A percentile compares a stretch with the other conserved stretches of the same genome.
Evolutionary conservation across 2,113 vertebrate species (phyloP).

Genomic region (Trematomus loennbergii): DNA sequence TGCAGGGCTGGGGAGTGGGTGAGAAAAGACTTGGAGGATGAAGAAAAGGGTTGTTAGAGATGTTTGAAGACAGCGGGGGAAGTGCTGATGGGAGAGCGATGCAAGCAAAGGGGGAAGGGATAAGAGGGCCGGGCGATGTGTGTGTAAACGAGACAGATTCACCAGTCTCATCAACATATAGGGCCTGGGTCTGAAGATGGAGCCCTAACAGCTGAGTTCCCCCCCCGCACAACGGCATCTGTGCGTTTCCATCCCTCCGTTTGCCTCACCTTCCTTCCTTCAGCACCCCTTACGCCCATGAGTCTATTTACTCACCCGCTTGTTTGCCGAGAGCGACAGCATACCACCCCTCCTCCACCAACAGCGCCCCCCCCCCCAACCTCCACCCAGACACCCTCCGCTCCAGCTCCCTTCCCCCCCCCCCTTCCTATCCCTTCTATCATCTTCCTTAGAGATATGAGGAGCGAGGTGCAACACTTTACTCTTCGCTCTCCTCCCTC

Average conservation of each 20-base stretch:
- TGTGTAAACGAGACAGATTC: slow-evolving; percentile 66
- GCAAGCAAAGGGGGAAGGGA: slow-evolving; percentile 32
- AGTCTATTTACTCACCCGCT: slow-evolving; percentile 84
- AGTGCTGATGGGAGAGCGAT: slow-evolving; percentile 60
- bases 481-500: slow-evolving; percentile 82
- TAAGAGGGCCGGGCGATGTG: slow-evolving; percentile 33
- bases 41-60: slow-evolving; percentile 75
- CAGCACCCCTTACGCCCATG: slow-evolving; percentile 75
- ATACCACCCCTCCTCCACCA: slow-evolving; percentile 57
- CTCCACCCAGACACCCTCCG: slow-evolving; percentile 62
- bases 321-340: slow-evolving; percentile 83
- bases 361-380: slow-evolving; percentile 21
- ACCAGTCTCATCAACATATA: slow-evolving; percentile 71
- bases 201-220: slow-evolving; percentile 81
- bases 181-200: slow-evolving; percentile 72
- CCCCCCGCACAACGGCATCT: slow-evolving; percentile 64
- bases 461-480: slow-evolving; percentile 81
- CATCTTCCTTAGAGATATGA: slow-evolving; percentile 85
- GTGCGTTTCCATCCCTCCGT: slow-evolving; percentile 32
- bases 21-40: slow-evolving; percentile 63
- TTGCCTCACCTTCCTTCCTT: slow-evolving; percentile 71
- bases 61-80: slow-evolving; percentile 78
- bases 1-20: slow-evolving; percentile 73
- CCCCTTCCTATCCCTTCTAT: slow-evolving; percentile 76
- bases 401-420: slow-evolving; percentile 38